These are phyloP conservation scores for Dasyornis broadbenti DNA, from an alignment of 2,113 vertebrate species.

Conservation along the genomic window DNA sequence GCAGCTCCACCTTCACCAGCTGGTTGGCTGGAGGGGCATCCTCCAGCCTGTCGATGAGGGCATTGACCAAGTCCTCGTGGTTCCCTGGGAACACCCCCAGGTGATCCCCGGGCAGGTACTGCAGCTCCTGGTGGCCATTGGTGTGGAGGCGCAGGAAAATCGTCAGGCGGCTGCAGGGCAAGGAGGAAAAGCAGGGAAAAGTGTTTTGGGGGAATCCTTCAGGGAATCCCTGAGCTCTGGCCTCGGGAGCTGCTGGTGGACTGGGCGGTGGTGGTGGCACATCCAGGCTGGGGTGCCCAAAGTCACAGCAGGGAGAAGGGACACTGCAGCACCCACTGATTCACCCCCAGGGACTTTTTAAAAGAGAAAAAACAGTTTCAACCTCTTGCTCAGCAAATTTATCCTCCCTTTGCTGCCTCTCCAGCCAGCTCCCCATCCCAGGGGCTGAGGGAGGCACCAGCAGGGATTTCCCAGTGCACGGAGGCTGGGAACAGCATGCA, in stretches of 20 bases:
- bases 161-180: slow-evolving; percentile 81
- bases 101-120: slow-evolving; percentile 93
- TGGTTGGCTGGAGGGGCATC: slow-evolving; percentile 91
- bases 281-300: background rate
- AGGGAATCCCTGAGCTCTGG: fast-evolving
- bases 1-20: slow-evolving; percentile 91
- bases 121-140: slow-evolving; percentile 83
- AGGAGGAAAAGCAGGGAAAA: background rate
- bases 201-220: background rate
- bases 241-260: background rate
- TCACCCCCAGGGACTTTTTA: background rate
- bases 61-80: slow-evolving; percentile 88
- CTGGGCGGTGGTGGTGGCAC: background rate
- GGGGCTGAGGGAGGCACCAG: fast-evolving
- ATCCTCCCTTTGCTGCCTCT: background rate
- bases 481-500: background rate
- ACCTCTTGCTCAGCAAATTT: background rate
- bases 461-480: fast-evolving
- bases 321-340: background rate
- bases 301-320: background rate
- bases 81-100: slow-evolving; percentile 92
- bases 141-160: slow-evolving; percentile 92
- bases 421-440: background rate
- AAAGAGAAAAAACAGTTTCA: background rate
- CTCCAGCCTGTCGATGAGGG: slow-evolving; percentile 89